Evolutionary conservation across 2,888 invertebrate species (phyloP), one percentile per base, ranked within the genome.

Genomic region (Stenoptilia bipunctidactyla): DNA sequence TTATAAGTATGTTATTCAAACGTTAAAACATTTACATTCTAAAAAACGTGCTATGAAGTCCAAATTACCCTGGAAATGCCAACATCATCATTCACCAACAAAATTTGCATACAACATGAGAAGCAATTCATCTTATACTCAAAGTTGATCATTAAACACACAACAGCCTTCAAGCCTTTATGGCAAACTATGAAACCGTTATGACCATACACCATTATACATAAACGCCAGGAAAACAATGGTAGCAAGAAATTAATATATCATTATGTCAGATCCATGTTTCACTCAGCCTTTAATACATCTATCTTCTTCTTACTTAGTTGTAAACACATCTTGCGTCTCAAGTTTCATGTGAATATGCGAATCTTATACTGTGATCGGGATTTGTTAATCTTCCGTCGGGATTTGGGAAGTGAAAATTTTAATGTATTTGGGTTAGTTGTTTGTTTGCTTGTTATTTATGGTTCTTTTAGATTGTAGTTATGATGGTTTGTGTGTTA

Each of bases 371-470:
- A 58, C 63, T 63, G 64, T 75, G 76, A 80, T 76, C 75, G 75
- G 75, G 73, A 76, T 80, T 77, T 74, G 72, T 72, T 77, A 79
- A 80, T 80, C 69, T n/a, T n/a, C n/a, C n/a, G n/a, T n/a, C n/a
- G n/a, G n/a, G n/a, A n/a, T n/a, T n/a, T n/a, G n/a, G n/a, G n/a
- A n/a, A n/a, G n/a, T 69, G 53, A 30, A n/a, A n/a, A 12, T 30
- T 30, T 30, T 30, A 9, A n/a, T 30, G 30, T 20, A 20, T 20
- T 20, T 20, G 20, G 20, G 20, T 20, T 20, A 20, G 4, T 5
- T 5, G 8, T 20, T 20, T 20, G 20, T 20, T 20, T 20, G 20
- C 8, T 20, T 8, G 20, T 20, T 20, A 20, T 20, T 20, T 20
- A 20, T 20, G 20, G 8, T 20, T n/a, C n/a, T n/a, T n/a, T n/a